Percentiles rank a stretch among this genome's conserved stretches.
These are phyloP conservation scores for Andrena marginata DNA, from an alignment of 2,888 invertebrate genomes.

Conservation along the genomic window DNA sequence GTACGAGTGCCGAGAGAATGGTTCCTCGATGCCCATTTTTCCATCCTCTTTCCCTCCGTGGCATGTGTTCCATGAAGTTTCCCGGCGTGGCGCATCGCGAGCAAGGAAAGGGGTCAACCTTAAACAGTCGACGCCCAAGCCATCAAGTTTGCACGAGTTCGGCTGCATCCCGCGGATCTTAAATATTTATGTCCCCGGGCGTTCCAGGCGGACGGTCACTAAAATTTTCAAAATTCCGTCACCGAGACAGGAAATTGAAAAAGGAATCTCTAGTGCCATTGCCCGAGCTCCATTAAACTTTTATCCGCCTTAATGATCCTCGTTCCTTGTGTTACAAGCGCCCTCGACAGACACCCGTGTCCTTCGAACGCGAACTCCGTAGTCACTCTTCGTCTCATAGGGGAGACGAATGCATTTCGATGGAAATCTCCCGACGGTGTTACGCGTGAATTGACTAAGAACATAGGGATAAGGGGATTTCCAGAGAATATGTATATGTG, in stretches of 20 bases:
- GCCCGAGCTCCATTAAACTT: constrained; percentile 34
- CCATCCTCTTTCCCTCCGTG: not conserved
- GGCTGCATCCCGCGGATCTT: constrained; percentile 51
- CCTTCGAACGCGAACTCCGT: constrained; percentile 6
- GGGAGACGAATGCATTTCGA: not conserved
- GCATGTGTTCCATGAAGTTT: constrained; percentile 29
- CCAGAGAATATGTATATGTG: not conserved
- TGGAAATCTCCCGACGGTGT: not conserved
- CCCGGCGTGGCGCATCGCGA: constrained; percentile 5
- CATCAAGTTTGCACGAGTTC: constrained; percentile 53
- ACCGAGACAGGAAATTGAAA: not conserved
- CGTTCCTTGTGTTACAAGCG: not conserved
- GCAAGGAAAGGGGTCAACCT: constrained; percentile 67
- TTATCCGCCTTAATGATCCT: constrained; percentile 39
- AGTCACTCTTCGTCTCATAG: not conserved
- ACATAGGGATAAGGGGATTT: not conserved
- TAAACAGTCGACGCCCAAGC: constrained; percentile 68
- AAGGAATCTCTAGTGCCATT: not conserved
- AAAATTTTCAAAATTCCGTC: constrained; percentile 39
- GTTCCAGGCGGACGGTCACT: not conserved
- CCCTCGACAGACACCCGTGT: not conserved
- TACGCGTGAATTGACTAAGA: constrained; percentile 33
- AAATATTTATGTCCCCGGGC: constrained; percentile 69
- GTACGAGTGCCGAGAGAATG: not conserved
- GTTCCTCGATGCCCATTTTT: not conserved